phyloP scores from a whole-genome alignment of 2,113 vertebrate genomes.

The sheep (Ovis aries) region DNA sequence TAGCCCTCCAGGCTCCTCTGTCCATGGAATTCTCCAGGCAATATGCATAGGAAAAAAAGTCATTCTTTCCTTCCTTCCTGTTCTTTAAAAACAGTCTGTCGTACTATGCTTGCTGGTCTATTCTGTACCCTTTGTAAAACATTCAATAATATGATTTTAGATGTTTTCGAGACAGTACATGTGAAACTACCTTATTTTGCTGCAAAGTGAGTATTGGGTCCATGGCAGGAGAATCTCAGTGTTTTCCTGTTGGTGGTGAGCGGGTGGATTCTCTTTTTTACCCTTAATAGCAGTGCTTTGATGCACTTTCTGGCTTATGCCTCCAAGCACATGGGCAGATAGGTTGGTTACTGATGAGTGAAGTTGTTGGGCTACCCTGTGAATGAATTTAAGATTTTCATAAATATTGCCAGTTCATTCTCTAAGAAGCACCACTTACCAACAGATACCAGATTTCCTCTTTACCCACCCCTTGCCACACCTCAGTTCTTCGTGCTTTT shows the following conservation, averaged over 20 bases:
- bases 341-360: background rate
- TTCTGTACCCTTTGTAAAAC: conserved; percentile 5
- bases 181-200: background rate
- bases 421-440: background rate
- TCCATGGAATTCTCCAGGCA: background rate
- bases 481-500: background rate
- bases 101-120: background rate
- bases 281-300: background rate
- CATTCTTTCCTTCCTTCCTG: background rate
- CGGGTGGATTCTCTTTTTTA: background rate
- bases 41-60: background rate
- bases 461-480: background rate
- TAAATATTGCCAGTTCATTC: background rate
- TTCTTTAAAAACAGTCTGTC: background rate
- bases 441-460: background rate
- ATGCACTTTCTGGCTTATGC: background rate
- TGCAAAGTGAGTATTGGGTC: background rate
- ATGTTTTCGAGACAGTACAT: background rate
- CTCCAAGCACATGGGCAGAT: background rate
- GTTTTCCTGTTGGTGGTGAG: background rate
- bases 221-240: background rate
- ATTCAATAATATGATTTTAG: background rate
- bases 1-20: background rate
- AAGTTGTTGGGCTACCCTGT: background rate
- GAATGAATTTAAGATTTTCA: background rate